phyloP scores from a whole-genome alignment of 2,888 invertebrate genomes.

The Orchestes rusci region DNA sequence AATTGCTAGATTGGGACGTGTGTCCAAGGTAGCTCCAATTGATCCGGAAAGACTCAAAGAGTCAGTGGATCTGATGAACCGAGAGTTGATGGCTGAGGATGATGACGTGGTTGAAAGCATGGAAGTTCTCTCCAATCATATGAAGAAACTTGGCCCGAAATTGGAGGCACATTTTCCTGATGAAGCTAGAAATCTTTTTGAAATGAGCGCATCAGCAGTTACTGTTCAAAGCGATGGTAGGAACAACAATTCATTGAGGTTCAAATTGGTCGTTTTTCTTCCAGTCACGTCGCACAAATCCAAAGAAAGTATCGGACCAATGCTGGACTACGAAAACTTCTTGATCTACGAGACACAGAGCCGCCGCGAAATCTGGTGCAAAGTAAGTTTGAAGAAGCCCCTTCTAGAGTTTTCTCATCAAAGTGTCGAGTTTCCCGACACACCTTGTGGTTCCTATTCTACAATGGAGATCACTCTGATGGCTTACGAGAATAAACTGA shows the following conservation, averaged over 20 bases:
- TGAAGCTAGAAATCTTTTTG: too few relatives aligned
- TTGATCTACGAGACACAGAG: constrained; percentile 16
- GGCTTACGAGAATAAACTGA: constrained; percentile 18
- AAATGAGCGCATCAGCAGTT: too few relatives aligned
- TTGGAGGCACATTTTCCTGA: too few relatives aligned
- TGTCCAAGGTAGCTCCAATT: constrained; percentile 1
- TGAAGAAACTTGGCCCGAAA: too few relatives aligned
- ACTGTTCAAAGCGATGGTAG: too few relatives aligned
- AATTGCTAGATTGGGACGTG: constrained; percentile 21
- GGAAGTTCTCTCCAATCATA: too few relatives aligned
- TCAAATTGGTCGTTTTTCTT: too few relatives aligned
- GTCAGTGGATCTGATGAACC: too few relatives aligned
- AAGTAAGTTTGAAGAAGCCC: constrained; percentile 22
- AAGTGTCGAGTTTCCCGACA: constrained; percentile 28
- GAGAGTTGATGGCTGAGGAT: too few relatives aligned
- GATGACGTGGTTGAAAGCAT: too few relatives aligned
- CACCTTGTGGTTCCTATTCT: constrained; percentile 29
- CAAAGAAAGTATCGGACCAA: background rate
- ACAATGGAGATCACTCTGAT: constrained; percentile 23
- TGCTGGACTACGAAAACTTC: constrained; percentile 14
- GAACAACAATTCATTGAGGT: too few relatives aligned
- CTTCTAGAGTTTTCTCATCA: constrained; percentile 29
- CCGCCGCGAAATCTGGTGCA: constrained; percentile 22
- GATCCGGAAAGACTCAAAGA: background rate
- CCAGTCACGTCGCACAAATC: too few relatives aligned